Evolutionary conservation across 2,113 vertebrate genomes (phyloP).

Genomic region (Pterocles orientalis): DNA sequence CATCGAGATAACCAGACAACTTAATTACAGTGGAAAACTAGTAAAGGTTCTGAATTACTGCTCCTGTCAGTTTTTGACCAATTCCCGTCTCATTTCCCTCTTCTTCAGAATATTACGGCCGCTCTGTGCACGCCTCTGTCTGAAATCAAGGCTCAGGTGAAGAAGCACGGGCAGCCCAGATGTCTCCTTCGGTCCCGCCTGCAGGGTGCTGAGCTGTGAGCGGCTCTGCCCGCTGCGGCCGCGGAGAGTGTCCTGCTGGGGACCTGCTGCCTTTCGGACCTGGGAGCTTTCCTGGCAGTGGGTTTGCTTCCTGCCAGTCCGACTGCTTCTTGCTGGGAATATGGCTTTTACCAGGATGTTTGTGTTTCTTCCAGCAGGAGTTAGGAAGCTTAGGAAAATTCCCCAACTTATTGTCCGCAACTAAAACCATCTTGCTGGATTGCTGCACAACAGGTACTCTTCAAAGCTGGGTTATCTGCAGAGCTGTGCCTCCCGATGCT

Average conservation of each 20-base stretch:
- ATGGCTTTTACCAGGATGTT: background rate
- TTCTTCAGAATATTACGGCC: background rate
- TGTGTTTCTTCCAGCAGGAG: background rate
- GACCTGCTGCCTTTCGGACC: background rate
- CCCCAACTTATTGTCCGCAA: background rate
- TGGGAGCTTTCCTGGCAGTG: background rate
- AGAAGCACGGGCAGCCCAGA: background rate
- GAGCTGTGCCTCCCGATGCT: background rate
- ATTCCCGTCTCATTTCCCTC: background rate
- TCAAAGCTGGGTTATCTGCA: background rate
- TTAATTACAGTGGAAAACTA: background rate
- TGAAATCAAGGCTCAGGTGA: background rate
- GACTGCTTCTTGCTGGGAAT: background rate
- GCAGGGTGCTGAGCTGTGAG: background rate
- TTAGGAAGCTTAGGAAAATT: background rate
- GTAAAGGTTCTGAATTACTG: background rate
- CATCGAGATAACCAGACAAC: background rate
- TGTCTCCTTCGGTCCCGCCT: background rate
- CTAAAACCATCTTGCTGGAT: background rate
- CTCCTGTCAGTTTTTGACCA: background rate
- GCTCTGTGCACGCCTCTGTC: background rate
- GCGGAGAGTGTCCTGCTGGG: rapidly evolving
- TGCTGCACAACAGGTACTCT: background rate
- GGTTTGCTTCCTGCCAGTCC: background rate
- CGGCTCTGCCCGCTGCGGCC: rapidly evolving